phyloP scores from a whole-genome alignment of 35 echinoderm and acorn worm species.

The Apostichopus japonicus region DNA sequence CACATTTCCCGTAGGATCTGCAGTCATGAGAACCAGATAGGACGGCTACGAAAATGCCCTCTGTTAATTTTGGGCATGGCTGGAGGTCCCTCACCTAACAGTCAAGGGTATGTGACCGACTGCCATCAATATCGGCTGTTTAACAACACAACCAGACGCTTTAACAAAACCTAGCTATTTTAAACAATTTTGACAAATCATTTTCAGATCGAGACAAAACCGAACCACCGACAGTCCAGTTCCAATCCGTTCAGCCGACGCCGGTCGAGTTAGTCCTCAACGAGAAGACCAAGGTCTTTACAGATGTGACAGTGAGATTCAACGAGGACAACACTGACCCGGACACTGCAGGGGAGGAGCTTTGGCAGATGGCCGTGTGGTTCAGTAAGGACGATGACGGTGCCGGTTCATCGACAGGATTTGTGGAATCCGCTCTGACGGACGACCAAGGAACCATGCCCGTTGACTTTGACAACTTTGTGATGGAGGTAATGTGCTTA shows the following conservation, averaged over 20 bases:
- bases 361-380: constrained; percentile 47
- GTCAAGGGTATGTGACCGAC: no score
- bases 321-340: constrained; percentile 45
- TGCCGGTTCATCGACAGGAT: not conserved
- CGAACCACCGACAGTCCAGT: constrained; percentile 3
- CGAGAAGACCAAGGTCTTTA: constrained; percentile 24
- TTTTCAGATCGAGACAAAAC: no score
- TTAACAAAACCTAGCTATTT: no score
- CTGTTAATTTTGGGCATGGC: no score
- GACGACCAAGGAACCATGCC: constrained; percentile 46
- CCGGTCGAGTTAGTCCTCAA: constrained; percentile 4
- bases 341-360: constrained; percentile 16
- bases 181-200: no score
- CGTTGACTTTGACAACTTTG: constrained; percentile 22
- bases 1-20: no score
- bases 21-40: no score
- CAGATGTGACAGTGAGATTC: constrained; percentile 6
- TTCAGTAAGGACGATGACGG: constrained; percentile 47
- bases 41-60: no score
- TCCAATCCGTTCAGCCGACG: not conserved
- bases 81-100: no score
- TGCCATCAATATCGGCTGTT: no score
- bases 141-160: no score
- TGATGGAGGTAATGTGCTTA: not conserved
- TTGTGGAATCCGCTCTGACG: constrained; percentile 23